Conservation (phyloP, 1,140 invertebrate species). For the Magallana gigas region DNA sequence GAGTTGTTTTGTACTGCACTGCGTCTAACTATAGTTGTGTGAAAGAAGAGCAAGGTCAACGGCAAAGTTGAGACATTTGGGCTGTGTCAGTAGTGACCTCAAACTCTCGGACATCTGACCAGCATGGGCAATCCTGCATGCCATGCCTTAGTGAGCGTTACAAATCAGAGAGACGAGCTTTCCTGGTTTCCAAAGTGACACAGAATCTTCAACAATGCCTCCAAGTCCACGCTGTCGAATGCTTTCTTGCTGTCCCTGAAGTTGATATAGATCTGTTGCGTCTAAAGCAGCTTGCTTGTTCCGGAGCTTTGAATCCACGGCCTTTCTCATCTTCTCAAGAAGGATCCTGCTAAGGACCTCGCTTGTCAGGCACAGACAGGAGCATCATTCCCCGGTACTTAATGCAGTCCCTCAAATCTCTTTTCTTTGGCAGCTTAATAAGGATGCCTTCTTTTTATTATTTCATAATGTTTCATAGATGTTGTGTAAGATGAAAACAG, state of each 20-base stretch:
- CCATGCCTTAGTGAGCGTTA: not conserved
- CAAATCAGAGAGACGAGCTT: too few species aligned
- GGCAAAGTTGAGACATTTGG: slow-evolving; percentile 52
- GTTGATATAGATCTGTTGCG: slow-evolving; percentile 55
- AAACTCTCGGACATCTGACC: too few species aligned
- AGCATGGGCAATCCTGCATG: too few species aligned
- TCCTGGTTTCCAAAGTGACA: slow-evolving; percentile 48
- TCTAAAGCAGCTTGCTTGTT: slow-evolving; percentile 54
- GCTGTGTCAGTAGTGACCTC: slow-evolving; percentile 47
- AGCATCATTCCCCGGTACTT: slow-evolving; percentile 66
- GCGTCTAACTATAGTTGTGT: slow-evolving; percentile 26
- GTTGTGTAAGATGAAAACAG: not conserved
- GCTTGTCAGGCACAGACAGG: slow-evolving; percentile 53
- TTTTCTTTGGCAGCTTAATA: slow-evolving; percentile 57
- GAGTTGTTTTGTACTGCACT: slow-evolving; percentile 25
- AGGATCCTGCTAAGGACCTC: slow-evolving; percentile 50
- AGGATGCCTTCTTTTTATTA: slow-evolving; percentile 51
- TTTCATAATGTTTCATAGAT: slow-evolving; percentile 42
- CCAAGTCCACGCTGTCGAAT: slow-evolving; percentile 21
- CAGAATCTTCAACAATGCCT: slow-evolving; percentile 54
- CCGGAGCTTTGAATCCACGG: slow-evolving; percentile 48
- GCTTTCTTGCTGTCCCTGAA: slow-evolving; percentile 68
- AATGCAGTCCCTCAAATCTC: slow-evolving; percentile 57
- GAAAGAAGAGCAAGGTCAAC: slow-evolving; percentile 53
- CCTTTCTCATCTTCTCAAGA: not conserved